A percentile compares a stretch with the other conserved stretches of the same genome.
Evolutionary conservation across 2,113 vertebrate genomes (phyloP).

Genomic region (Equus przewalskii): DNA sequence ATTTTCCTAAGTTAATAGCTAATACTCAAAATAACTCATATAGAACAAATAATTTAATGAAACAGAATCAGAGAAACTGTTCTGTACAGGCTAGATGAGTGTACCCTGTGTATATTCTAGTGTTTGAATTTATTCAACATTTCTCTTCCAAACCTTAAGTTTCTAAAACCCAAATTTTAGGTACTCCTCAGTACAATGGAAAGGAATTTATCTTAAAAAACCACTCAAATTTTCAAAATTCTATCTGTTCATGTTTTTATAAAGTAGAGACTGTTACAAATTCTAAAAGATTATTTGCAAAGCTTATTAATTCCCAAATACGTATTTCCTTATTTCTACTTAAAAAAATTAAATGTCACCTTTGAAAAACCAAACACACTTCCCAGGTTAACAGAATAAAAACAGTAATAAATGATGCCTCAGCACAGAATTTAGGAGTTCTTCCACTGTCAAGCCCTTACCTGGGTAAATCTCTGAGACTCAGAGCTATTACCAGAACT

Average conservation of each 20-base stretch:
- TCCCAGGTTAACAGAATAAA: neutral
- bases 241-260: neutral
- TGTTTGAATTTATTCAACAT: neutral
- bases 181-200: neutral
- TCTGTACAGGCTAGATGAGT: neutral
- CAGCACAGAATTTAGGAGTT: neutral
- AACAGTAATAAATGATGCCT: neutral
- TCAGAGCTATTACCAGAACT: neutral
- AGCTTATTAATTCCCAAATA: conserved; percentile 35
- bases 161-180: conserved; percentile 15
- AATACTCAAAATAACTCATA: conserved; percentile 18
- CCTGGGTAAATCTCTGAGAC: neutral
- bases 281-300: conserved; percentile 44
- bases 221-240: neutral
- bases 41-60: neutral
- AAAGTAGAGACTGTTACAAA: neutral
- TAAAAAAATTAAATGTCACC: conserved; percentile 44
- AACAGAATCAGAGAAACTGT: neutral
- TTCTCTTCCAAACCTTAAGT: conserved; percentile 14
- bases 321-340: conserved; percentile 7
- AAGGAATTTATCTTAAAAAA: conserved; percentile 1
- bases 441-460: neutral
- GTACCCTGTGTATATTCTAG: neutral
- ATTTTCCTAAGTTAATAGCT: neutral
- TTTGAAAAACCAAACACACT: neutral